Evolutionary conservation across 2,888 invertebrate species (phyloP), one percentile per base, ranked within the genome.

Genomic region (Conops quadrifasciatus): DNA sequence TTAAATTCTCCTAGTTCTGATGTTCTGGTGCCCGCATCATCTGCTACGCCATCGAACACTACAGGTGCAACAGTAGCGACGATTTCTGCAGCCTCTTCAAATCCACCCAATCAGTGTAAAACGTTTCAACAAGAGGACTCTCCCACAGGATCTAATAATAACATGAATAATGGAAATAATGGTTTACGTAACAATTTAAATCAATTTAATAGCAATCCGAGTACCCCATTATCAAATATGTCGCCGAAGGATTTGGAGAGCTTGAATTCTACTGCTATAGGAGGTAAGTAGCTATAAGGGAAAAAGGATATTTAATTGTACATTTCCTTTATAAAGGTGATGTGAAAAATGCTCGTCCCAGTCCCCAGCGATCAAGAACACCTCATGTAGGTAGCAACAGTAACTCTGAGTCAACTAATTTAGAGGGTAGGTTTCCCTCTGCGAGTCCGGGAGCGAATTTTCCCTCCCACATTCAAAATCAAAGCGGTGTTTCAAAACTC

Each of bases 1-100:
- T 85, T 91, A 15, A 91, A 91, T 83, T 92, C 92, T 43, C 92
- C 92, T 2, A 90, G 88, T 16, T 89, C 89, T 49, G 91, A 91
- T 78, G 87, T 89, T 13, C 73, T 72, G 43, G 56, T 69, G 11
- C 24, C 73, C 36, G 58, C 71, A 0, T 56, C 65, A 71, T 49
- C 75, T 62, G 45, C 74, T 36, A 53, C 75, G 53, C 68, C 75
- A 64, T 58, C 76, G 70, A 63, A 75, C 59, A 68, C 80, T 67
- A 74, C 82, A 67, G 72, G 77, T 70, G 72, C 90, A 87, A 75
- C 89, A 88, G 74, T 88, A 88, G 63, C 71, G 19, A 71, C 73
- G 26, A 45, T 58, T 24, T 43, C 70, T 26, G 43, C 45, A 0
- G 47, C 28, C 2, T 45, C 68, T 2, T 62, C 74, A 19, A 71